A percentile compares a stretch with the other conserved stretches of the same genome.
Evolutionary conservation across 2,888 invertebrate genomes (phyloP).

Genomic region (Zygogramma bicolorata): DNA sequence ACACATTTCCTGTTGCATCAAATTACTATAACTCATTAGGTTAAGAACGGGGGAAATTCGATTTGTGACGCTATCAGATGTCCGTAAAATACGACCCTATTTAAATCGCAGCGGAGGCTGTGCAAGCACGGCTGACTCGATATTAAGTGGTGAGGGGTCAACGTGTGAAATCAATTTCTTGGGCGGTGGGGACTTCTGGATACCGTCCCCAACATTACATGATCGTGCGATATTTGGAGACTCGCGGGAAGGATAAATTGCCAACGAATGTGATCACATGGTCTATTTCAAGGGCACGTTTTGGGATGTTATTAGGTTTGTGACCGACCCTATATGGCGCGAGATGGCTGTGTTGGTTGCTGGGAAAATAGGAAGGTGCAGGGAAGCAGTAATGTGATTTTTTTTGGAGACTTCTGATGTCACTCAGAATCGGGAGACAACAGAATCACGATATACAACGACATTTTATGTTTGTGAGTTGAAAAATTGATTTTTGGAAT

Average conservation of each 20-base stretch:
- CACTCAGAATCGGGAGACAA: no score
- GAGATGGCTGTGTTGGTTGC: no score
- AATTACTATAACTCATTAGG: slow-evolving; percentile 64
- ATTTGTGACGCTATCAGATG: slow-evolving; percentile 60
- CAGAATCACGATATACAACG: no score
- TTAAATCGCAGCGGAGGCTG: slow-evolving; percentile 20
- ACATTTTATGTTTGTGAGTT: no score
- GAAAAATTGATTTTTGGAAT: no score
- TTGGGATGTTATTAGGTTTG: neutral
- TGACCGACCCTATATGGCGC: no score
- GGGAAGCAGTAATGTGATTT: no score
- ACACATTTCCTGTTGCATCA: slow-evolving; percentile 57
- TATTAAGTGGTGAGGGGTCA: slow-evolving; percentile 58
- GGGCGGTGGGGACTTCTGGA: slow-evolving; percentile 32
- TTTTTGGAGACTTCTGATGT: no score
- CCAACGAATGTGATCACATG: slow-evolving; percentile 3
- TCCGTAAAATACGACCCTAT: slow-evolving; percentile 42
- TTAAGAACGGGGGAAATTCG: slow-evolving; percentile 56
- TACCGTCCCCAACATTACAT: slow-evolving; percentile 7
- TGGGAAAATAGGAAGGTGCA: no score
- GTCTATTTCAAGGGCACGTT: neutral
- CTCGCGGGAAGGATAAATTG: neutral
- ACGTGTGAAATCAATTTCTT: slow-evolving; percentile 60
- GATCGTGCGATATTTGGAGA: neutral
- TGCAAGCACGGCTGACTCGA: slow-evolving; percentile 36